phyloP scores from a whole-genome alignment of 2,113 vertebrate genomes.

The Aramus guarauna region DNA sequence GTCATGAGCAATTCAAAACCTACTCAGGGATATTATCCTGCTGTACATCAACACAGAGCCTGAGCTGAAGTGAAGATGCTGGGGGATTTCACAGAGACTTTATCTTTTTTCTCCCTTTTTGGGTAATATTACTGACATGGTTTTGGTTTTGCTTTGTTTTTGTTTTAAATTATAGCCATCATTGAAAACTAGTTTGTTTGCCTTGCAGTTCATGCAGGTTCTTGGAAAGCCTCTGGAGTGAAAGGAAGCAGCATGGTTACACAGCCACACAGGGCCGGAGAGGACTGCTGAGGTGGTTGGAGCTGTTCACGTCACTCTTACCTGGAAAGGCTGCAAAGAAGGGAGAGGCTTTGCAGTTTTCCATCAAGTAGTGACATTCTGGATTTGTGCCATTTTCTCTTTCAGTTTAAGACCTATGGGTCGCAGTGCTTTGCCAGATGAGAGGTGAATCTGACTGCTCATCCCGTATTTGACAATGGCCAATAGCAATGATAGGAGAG shows the following conservation, averaged over 20 bases:
- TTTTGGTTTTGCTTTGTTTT: neutral
- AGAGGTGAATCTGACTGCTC: neutral
- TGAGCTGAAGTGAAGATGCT: neutral
- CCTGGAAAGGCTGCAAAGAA: neutral
- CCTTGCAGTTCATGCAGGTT: neutral
- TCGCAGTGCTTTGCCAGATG: neutral
- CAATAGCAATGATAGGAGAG: neutral
- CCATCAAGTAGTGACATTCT: neutral
- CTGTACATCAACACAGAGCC: neutral
- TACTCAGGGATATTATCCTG: neutral
- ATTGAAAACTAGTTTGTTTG: neutral
- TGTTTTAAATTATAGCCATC: neutral
- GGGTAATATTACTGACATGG: neutral
- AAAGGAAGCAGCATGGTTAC: neutral
- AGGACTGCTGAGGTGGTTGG: neutral
- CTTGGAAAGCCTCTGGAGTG: neutral
- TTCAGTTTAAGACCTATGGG: neutral
- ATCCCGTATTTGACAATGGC: neutral
- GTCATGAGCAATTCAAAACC: slow-evolving; percentile 2
- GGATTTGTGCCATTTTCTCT: neutral
- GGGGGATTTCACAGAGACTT: neutral
- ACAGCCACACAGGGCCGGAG: neutral
- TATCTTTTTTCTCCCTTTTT: neutral
- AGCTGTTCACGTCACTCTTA: neutral
- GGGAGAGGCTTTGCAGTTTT: neutral